Base-by-base conservation (phyloP, 2,113 vertebrate species). In the Isurus oxyrinchus region DNA sequence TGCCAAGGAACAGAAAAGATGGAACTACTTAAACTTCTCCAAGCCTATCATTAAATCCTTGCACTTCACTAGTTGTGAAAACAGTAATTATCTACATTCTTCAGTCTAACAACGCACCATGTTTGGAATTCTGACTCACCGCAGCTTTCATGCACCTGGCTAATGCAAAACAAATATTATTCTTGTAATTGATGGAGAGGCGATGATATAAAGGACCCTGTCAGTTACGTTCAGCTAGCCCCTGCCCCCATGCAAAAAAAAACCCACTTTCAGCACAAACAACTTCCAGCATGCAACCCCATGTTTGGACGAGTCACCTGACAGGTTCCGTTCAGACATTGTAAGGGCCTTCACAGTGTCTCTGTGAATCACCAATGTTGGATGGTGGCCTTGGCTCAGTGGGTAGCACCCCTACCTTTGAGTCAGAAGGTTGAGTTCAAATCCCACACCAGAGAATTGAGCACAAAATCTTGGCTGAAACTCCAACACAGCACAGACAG, bases 1-100 rank as follows among this genome's bases (percentile, higher is more conserved):
- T 95, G 94, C 23, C 94, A 95, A 72, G 53, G 94, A 95, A 95
- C 25, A 35, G 67, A 95, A 95, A 72, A 95, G 94, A 95, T 76
- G 23, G 67, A 95, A 95, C 66, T 55, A 55, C 94, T 95, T 95
- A 69, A 95, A 95, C 67, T 35, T 72, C 67, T 95, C 31, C 66
- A 72, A 95, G 76, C 94, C 94, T 95, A 72, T 95, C 94, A 95
- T 95, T 95, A 95, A 72, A 95, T 95, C 94, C 40, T 69, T 95
- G 94, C 94, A 95, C 94, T 95, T 95, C 94, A 95, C 66, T 55
- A 53, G 94, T 72, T 72, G 31, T 95, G 94, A 95, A 95, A 95
- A 95, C 94, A 95, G 67, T 95, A 95, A 72, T 95, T 95, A 95
- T 95, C 94, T 72, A 25, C 67, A 95, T 95, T 95, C 94, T 95